Evolutionary conservation across 2,888 invertebrate species (phyloP).

Genomic region (Steinernema carpocapsae): DNA sequence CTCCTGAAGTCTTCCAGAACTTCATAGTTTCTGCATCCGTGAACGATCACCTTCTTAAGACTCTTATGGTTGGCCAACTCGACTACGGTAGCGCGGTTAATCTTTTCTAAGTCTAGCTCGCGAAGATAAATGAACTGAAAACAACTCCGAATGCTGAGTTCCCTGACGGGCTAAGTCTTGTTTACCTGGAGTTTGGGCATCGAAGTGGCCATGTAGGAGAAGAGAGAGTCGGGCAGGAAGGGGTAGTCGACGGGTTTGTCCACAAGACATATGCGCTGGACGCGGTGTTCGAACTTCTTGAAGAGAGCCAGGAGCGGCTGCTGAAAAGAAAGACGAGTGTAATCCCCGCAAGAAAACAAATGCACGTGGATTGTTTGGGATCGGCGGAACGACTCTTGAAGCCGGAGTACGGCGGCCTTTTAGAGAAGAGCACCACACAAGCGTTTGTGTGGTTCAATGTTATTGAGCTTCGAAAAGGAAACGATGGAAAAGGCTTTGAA

Average conservation of each 20-base stretch:
- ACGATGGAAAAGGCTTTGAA: too few species aligned
- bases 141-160: background rate
- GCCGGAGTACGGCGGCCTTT: too few species aligned
- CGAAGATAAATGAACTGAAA: constrained; percentile 69
- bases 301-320: constrained; percentile 59
- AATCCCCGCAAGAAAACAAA: too few species aligned
- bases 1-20: constrained; percentile 64
- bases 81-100: constrained; percentile 67
- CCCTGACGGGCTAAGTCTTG: background rate
- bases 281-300: constrained; percentile 60
- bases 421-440: too few species aligned
- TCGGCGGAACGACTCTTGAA: too few species aligned
- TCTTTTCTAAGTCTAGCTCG: constrained; percentile 68
- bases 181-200: constrained; percentile 64
- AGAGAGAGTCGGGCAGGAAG: constrained; percentile 68
- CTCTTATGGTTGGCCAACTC: constrained; percentile 62
- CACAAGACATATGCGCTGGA: constrained; percentile 68
- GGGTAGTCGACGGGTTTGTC: constrained; percentile 69
- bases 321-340: constrained; percentile 47
- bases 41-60: constrained; percentile 65
- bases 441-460: too few species aligned
- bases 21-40: constrained; percentile 65
- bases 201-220: constrained; percentile 64
- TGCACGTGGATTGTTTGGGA: too few species aligned
- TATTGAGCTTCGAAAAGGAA: too few species aligned